Percentiles rank a stretch among this genome's conserved stretches.
Conservation (phyloP, 2,888 invertebrate species). For the Phymatocera aterrima region DNA sequence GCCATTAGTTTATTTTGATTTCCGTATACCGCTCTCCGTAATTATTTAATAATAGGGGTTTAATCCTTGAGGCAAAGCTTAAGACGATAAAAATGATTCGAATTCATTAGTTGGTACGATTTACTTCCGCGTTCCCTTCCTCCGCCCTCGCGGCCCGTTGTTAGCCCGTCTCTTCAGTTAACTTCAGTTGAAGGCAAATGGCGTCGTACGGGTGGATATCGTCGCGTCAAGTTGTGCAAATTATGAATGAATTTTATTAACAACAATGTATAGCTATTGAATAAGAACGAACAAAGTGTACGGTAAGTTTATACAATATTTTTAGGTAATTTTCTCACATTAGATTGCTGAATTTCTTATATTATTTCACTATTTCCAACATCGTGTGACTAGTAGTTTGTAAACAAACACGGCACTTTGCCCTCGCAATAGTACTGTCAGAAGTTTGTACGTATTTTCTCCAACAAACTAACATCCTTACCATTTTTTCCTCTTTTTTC, state of each 20-base stretch:
- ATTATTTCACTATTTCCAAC: conserved; percentile 52
- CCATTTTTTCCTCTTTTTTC: no score
- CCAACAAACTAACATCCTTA: background rate
- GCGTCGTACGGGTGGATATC: conserved; percentile 75
- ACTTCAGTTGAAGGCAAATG: conserved; percentile 74
- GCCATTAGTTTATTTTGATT: background rate
- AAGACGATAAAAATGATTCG: background rate
- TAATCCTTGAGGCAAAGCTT: background rate
- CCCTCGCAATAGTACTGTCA: conserved; percentile 55
- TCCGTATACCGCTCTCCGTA: no score
- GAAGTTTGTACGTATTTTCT: conserved; percentile 54
- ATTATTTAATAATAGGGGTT: no score
- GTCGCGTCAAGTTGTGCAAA: conserved; percentile 72
- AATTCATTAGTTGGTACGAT: conserved; percentile 2
- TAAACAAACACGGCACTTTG: conserved; percentile 70
- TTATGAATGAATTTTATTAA: conserved; percentile 74
- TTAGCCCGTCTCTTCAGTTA: background rate
- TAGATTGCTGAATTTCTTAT: conserved; percentile 6
- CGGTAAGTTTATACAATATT: conserved; percentile 61
- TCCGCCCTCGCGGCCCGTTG: background rate
- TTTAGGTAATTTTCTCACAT: conserved; percentile 35
- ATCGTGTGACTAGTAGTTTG: conserved; percentile 64
- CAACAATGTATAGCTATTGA: conserved; percentile 61
- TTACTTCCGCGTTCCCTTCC: background rate
- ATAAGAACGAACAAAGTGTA: conserved; percentile 54